Base-by-base conservation (phyloP, 1,140 invertebrate species). In the Liolophura sinensis region DNA sequence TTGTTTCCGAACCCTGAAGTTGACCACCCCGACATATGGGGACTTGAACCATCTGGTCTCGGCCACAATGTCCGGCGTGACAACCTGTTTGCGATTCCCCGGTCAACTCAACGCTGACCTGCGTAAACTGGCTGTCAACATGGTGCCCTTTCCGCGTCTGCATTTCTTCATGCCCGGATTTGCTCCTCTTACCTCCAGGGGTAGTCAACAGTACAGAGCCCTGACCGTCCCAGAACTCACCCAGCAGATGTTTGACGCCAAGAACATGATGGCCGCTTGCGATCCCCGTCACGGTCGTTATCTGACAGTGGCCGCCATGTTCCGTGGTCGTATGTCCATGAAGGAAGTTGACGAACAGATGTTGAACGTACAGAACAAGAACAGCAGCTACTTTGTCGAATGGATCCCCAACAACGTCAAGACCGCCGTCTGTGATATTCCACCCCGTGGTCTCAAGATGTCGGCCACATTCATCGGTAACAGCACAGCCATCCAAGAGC, bases 341-440 rank as follows among this genome's bases (percentile, higher is more conserved):
- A 86, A 86, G 66, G 74, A 76, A 60, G 74, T 76, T 25, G 74
- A 76, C 59, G 74, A 76, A 56, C 74, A 76, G 66, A 75, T 76
- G 74, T 55, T 76, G 22, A 68, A 76, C 46, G 67, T 76, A 24
- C 71, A 76, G 68, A 76, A 76, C 58, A 76, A 76, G 66, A 76
- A 76, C 64, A 72, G 67, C 81, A 91, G 90, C 71, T 95, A 94
- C 85, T 94, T 95, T 78, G 93, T 95, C 31, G 92, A 94, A 85
- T 95, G 93, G 93, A 94, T 95, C 75, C 93, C 93, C 4, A 93
- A 94, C 85, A 95, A 95, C 75, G 89, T 92, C 0, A 95, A 94
- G 84, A 92, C 90, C 24, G 93, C 93, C 52, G 93, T 95, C 16
- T 95, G 93, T 83, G 93, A 96, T 80, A 95, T 95, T 77, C 93